Evolutionary conservation across 2,113 vertebrate genomes (phyloP).

Genomic region (Hepsetus odoe): DNA sequence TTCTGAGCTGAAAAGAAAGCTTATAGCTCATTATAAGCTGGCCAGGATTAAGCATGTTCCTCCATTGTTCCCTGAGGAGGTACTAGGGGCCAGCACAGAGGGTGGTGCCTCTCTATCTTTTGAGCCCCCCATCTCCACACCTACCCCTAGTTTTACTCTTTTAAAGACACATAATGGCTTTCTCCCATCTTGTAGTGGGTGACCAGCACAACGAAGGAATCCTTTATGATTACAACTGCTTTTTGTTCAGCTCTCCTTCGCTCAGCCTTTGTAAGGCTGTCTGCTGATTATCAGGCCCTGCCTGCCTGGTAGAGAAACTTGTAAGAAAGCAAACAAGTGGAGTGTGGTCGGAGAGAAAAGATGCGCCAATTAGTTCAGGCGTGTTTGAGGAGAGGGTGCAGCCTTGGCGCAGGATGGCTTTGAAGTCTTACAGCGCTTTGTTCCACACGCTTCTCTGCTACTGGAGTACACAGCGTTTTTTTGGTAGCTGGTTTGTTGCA

Average conservation of each 20-base stretch:
- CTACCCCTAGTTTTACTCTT: conserved; percentile 65
- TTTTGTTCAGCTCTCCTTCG: conserved; percentile 53
- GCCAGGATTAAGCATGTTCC: conserved; percentile 81
- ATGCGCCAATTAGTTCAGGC: conserved; percentile 84
- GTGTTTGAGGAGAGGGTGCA: conserved; percentile 70
- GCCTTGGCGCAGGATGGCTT: conserved; percentile 59
- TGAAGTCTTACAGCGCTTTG: conserved; percentile 72
- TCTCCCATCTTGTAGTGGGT: conserved; percentile 68
- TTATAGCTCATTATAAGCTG: conserved; percentile 86
- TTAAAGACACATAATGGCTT: conserved; percentile 74
- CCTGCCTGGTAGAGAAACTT: conserved; percentile 50
- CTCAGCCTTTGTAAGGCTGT: conserved; percentile 74
- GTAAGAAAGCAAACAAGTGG: conserved; percentile 57
- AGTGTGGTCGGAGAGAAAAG: conserved; percentile 63
- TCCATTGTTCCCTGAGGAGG: conserved; percentile 77
- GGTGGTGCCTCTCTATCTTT: conserved; percentile 53
- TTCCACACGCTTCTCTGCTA: conserved; percentile 40
- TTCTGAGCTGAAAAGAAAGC: conserved; percentile 83
- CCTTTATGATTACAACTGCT: conserved; percentile 83
- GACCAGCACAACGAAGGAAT: conserved; percentile 76
- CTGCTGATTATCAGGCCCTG: conserved; percentile 72
- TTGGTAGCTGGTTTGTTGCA: conserved; percentile 61
- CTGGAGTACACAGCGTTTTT: conserved; percentile 57
- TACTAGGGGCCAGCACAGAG: conserved; percentile 64
- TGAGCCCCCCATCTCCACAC: conserved; percentile 65